Evolutionary conservation across 35 echinoderm and acorn worm species (phyloP), one percentile per base, ranked within the genome.

Genomic region (Ophiothrix spiculata): DNA sequence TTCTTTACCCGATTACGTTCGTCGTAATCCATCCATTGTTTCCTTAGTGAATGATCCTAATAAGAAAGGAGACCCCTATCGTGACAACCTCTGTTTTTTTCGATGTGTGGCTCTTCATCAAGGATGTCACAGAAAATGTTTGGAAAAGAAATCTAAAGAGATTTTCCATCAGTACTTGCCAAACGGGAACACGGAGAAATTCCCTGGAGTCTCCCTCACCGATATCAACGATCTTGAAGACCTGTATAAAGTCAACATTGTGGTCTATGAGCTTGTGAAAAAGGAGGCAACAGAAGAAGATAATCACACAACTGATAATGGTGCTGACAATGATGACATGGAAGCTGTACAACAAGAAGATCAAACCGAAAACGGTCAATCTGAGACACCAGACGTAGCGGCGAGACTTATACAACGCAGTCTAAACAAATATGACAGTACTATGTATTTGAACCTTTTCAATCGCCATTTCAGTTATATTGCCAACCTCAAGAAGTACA

Each of bases 31-130:
- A 76, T 82, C 82, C 2, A n/a, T 91, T 6, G 23, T 69, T 4
- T 15, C 29, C 39, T 63, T 42, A 12, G 25, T 77, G 80, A 23
- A 45, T 63, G 1, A 33, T 64, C 15, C 76, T 13, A 77, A 75
- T 28, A 6, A 12, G 29, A 69, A 69, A 4, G 82, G 83, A 13
- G 17, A 39, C 29, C 75, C 29, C 0, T 86, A 85, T 39, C 0
- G 40, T 4, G 86, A 89, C 39, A 49, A 83, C 35, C n/a, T 83
- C 12, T 89, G 87, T 33, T 69, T 89, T 37, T 89, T 82, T 56
- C 40, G 40, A 33, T 90, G 88, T 78, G 6, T 90, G 6, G 75
- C 35, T 28, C 35, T 90, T 4, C 36, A 37, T 32, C 33, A 42
- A 81, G 78, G 78, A 19, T 31, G 32, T 16, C 36, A 35, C 41